phyloP scores from a whole-genome alignment of 2,888 invertebrate genomes.

The Odontomyia ornata region DNA sequence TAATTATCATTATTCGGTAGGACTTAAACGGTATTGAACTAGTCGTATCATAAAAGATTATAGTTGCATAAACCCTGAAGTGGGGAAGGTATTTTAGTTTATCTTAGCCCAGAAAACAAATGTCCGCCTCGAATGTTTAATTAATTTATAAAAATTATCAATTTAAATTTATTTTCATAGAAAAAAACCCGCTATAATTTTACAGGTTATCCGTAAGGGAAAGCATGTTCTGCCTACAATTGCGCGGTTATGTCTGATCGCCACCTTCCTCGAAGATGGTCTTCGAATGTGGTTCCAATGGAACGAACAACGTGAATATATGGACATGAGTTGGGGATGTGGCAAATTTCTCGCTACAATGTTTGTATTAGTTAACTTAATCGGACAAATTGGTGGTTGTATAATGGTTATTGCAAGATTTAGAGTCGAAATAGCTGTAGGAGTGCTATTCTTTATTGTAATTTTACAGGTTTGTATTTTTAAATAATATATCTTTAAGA shows the following conservation, averaged over 20 bases:
- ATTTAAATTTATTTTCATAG: no score
- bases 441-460: constrained; percentile 93
- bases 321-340: constrained; percentile 97
- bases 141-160: no score
- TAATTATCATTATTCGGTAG: no score
- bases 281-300: constrained; percentile 99
- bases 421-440: constrained; percentile 91
- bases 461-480: constrained; percentile 81
- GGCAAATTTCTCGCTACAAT: constrained; percentile 92
- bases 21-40: no score
- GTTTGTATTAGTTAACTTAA: constrained; percentile 94
- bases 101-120: no score
- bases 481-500: background rate
- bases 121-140: no score
- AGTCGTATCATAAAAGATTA: no score
- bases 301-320: constrained; percentile 96
- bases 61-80: no score
- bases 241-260: constrained; percentile 95
- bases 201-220: constrained; percentile 88
- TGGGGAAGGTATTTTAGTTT: no score
- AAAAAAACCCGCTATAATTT: no score
- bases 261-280: constrained; percentile 99
- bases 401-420: constrained; percentile 93
- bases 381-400: constrained; percentile 96
- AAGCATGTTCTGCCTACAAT: constrained; percentile 94